phyloP scores from a whole-genome alignment of 2,113 vertebrate genomes.

The Eolophus roseicapilla region DNA sequence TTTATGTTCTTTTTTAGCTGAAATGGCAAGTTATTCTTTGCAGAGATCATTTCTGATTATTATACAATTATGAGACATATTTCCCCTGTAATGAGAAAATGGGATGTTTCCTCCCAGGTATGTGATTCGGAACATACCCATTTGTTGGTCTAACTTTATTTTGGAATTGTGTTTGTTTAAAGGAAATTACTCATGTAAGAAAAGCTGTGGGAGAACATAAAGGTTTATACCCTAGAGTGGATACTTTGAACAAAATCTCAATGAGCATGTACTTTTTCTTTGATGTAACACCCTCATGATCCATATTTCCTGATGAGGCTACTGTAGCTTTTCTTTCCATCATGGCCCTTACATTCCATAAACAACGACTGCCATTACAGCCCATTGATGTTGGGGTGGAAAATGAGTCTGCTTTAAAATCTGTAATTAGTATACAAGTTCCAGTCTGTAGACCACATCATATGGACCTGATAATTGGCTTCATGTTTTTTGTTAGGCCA shows the following conservation, averaged over 20 bases:
- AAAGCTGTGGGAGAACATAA: background rate
- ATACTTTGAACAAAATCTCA: background rate
- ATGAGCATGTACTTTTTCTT: background rate
- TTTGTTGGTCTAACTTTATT: background rate
- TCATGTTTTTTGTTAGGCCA: background rate
- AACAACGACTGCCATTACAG: background rate
- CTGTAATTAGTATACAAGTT: constrained; percentile 33
- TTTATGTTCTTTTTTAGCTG: background rate
- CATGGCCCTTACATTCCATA: background rate
- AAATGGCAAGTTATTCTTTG: background rate
- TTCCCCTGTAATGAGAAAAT: background rate
- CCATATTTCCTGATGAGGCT: background rate
- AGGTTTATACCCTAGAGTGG: background rate
- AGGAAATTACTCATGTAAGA: background rate
- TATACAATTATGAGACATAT: background rate
- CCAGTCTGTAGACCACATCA: background rate
- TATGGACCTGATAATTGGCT: background rate
- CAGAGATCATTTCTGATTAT: background rate
- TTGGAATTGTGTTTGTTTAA: background rate
- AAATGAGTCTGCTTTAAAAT: constrained; percentile 15
- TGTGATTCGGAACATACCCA: background rate
- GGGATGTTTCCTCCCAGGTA: background rate
- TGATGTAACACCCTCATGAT: background rate
- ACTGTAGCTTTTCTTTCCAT: background rate
- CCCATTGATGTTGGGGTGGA: background rate